Evolutionary conservation across 1,140 invertebrate species (phyloP).

Genomic region (Pachyrhynchus sulphureomaculatus): DNA sequence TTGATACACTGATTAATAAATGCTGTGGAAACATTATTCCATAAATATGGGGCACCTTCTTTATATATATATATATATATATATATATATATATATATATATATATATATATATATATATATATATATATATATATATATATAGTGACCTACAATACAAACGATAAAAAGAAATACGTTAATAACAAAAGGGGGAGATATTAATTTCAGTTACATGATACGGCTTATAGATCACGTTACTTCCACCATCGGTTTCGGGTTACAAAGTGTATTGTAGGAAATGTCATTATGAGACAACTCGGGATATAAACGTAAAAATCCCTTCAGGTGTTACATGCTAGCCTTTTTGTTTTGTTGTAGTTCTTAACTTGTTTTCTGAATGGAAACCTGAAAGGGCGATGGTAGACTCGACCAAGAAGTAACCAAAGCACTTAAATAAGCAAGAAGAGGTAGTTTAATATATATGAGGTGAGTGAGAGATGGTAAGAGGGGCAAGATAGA

Average conservation of each 20-base stretch:
- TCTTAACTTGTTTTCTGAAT: neutral
- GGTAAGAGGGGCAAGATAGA: too few species aligned
- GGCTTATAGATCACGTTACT: slow-evolving; percentile 11
- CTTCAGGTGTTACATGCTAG: slow-evolving; percentile 15
- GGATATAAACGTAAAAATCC: slow-evolving; percentile 14
- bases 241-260: slow-evolving; percentile 13
- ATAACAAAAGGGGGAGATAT: slow-evolving; percentile 3
- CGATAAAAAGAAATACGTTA: neutral
- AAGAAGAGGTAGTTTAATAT: too few species aligned
- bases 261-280: slow-evolving; percentile 12
- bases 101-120: too few species aligned
- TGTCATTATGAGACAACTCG: slow-evolving; percentile 3
- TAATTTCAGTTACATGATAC: slow-evolving; percentile 13
- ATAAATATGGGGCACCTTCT: too few species aligned
- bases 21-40: too few species aligned
- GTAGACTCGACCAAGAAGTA: neutral
- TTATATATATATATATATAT: too few species aligned
- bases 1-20: too few species aligned
- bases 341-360: neutral
- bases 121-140: neutral
- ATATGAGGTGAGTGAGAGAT: too few species aligned
- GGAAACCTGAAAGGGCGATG: neutral
- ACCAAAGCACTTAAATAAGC: too few species aligned
- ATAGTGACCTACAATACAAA: slow-evolving; percentile 1
- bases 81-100: too few species aligned